These are phyloP conservation scores for Dendronephthya gigantea DNA, from an alignment of 64 coral and sea anemone genomes.

Conservation along the genomic window DNA sequence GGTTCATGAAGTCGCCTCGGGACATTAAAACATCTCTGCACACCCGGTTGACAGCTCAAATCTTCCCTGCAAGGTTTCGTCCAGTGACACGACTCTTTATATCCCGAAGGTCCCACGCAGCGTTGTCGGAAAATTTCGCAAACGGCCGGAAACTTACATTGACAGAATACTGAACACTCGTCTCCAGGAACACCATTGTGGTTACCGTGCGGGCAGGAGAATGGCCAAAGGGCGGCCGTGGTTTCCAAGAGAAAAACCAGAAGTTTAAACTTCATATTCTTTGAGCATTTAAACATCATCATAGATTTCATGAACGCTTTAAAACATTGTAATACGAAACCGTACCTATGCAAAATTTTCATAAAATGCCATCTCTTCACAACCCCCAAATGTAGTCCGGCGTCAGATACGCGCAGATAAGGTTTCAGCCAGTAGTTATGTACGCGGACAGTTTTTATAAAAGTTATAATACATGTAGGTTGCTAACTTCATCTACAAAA, in stretches of 20 bases:
- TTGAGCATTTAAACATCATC: too few relatives aligned
- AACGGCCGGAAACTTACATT: conserved; percentile 38
- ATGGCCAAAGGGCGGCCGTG: conserved; percentile 41
- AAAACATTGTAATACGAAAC: too few relatives aligned
- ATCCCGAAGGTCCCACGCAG: conserved; percentile 34
- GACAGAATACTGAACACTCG: conserved; percentile 54
- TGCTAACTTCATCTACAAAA: neutral
- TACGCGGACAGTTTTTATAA: too few relatives aligned
- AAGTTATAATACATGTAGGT: too few relatives aligned
- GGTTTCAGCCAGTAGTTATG: too few relatives aligned
- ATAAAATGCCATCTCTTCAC: neutral
- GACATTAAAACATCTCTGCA: conserved; percentile 65
- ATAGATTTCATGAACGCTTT: too few relatives aligned
- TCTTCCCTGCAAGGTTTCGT: conserved; percentile 37
- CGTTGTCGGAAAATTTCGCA: conserved; percentile 48
- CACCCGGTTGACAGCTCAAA: conserved; percentile 66
- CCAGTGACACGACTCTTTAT: conserved; percentile 36
- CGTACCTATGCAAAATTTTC: too few relatives aligned
- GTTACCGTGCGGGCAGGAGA: conserved; percentile 59
- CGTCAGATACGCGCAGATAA: too few relatives aligned
- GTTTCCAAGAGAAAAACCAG: neutral
- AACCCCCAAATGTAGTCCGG: neutral
- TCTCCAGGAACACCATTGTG: conserved; percentile 41
- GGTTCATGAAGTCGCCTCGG: conserved; percentile 52
- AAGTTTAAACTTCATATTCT: neutral